These are phyloP conservation scores for Synanthedon myopaeformis DNA, from an alignment of 2,888 invertebrate genomes.

Conservation along the genomic window DNA sequence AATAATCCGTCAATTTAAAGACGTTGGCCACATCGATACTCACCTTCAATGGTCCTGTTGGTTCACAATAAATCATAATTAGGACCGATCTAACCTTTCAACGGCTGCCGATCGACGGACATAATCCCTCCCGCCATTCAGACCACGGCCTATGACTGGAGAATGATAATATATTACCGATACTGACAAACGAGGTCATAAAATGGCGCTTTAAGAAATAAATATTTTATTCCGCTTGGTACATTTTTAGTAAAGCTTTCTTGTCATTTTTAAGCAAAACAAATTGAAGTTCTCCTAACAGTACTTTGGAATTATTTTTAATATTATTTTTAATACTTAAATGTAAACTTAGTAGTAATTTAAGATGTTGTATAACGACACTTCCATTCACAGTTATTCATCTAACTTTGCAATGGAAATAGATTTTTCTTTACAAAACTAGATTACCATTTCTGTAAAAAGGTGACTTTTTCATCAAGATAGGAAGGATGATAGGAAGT, in stretches of 20 bases:
- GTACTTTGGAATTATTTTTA: neutral
- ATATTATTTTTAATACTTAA: neutral
- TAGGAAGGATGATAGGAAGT: too few species aligned
- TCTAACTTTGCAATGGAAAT: too few species aligned
- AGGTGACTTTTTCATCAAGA: too few species aligned
- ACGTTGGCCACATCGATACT: neutral
- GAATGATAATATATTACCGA: slow-evolving; percentile 28
- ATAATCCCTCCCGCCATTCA: slow-evolving; percentile 28
- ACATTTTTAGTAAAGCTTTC: too few species aligned
- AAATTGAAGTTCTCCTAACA: neutral
- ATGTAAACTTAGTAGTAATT: neutral
- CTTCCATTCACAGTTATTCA: too few species aligned
- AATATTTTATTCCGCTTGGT: neutral
- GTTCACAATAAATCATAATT: slow-evolving; percentile 57
- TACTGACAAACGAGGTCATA: slow-evolving; percentile 18
- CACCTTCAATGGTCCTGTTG: neutral
- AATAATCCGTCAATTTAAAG: neutral
- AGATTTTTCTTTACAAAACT: too few species aligned
- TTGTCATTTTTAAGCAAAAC: too few species aligned
- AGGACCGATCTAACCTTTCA: slow-evolving; percentile 45
- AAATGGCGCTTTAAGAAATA: slow-evolving; percentile 4
- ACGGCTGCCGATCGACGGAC: slow-evolving; percentile 49
- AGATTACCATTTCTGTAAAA: too few species aligned
- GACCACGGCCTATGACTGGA: slow-evolving; percentile 28
- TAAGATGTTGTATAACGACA: neutral